Base-by-base conservation (phyloP, 2,113 vertebrate species). In the Larimichthys polyactis region DNA sequence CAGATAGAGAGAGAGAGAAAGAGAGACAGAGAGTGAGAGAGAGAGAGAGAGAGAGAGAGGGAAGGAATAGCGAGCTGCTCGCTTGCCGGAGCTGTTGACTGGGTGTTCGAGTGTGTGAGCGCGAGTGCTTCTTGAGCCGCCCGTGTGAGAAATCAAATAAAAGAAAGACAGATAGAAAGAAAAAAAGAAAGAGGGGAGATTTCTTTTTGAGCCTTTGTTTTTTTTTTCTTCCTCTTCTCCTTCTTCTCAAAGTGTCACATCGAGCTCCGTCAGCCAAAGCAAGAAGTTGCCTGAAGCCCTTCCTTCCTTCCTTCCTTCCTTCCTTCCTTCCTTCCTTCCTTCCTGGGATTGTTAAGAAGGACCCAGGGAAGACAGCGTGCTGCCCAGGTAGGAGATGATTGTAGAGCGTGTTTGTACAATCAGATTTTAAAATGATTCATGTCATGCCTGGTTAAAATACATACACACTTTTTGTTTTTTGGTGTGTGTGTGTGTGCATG, bases 291-390 rank as follows among this genome's bases (percentile, higher is more conserved):
- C 78, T 71, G 87, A 87, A 78, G 8, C 24, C 57, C n/a, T 86
- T 40, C 84, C 85, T 85, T 79, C 79, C 73, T 90, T 27, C 27
- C 27, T 85, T 79, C 79, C 73, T 90, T 24, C 57, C n/a, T 86
- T 40, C 84, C 85, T 85, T 79, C 79, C 73, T 90, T 27, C 57
- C n/a, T 86, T 40, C 83, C 73, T 90, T 27, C 27, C 27, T 85
- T 79, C 79, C 73, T 90, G 82, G 89, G 91, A 91, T 83, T 92
- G 91, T 87, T 84, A 93, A 84, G 86, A 92, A 92, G 91, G 89
- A 94, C 14, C 88, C 74, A 68, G 55, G 57, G 63, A 90, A 72
- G 86, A 83, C 65, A 12, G 0, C 81, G 83, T 82, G 87, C 91
- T 89, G 91, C 91, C 24, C 91, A 93, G 93, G 86, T 94, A 93